These are phyloP conservation scores for Crossaster papposus DNA, from an alignment of 53 echinoderm and acorn worm genomes.

Conservation along the genomic window DNA sequence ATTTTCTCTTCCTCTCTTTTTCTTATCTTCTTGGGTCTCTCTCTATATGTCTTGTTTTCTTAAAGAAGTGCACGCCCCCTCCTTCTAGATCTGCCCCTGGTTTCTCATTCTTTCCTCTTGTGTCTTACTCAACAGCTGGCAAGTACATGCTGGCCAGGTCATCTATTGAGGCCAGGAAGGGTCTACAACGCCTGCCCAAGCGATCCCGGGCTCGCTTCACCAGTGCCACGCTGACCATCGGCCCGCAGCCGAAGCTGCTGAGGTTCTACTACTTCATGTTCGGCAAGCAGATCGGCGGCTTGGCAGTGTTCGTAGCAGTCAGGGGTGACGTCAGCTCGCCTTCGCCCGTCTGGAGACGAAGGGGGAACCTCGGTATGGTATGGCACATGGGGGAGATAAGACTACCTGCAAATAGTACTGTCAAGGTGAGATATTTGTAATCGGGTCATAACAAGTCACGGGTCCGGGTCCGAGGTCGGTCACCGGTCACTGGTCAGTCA, in stretches of 20 bases:
- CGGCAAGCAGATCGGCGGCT: conserved; percentile 74
- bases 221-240: conserved; percentile 73
- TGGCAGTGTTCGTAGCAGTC: conserved; percentile 79
- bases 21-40: too few relatives aligned
- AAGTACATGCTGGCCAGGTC: conserved; percentile 78
- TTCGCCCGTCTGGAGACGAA: conserved; percentile 76
- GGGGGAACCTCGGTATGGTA: conserved; percentile 63
- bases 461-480: too few relatives aligned
- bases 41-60: too few relatives aligned
- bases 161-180: conserved; percentile 17
- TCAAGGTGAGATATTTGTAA: conserved; percentile 65
- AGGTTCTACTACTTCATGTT: conserved; percentile 89
- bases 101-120: background rate
- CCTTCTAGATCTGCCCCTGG: too few relatives aligned
- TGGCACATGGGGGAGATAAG: conserved; percentile 89
- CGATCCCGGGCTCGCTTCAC: conserved; percentile 70
- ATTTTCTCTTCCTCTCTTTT: too few relatives aligned
- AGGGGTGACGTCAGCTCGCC: conserved; percentile 63
- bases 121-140: conserved; percentile 54
- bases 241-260: conserved; percentile 63
- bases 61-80: too few relatives aligned
- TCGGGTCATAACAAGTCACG: too few relatives aligned
- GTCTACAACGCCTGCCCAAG: conserved; percentile 46
- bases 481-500: too few relatives aligned
- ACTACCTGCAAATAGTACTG: conserved; percentile 74